A percentile compares a stretch with the other conserved stretches of the same genome.
Conservation (phyloP, 2,888 invertebrate genomes). For the Amaurobius ferox region DNA sequence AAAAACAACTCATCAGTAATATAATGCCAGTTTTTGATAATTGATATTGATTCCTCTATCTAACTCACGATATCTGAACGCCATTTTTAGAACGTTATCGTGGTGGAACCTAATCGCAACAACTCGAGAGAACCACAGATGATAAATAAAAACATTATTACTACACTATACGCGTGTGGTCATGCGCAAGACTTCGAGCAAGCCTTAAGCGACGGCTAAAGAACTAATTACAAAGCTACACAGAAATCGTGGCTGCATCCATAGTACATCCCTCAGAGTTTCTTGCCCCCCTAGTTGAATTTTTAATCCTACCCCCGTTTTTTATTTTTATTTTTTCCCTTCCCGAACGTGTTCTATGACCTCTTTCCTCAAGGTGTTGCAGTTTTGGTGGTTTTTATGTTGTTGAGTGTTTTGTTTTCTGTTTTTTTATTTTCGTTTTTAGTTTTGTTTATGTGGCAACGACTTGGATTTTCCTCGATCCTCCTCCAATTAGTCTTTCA, state of each 20-base stretch:
- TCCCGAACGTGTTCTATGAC: slow-evolving; percentile 60
- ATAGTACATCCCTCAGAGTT: slow-evolving; percentile 34
- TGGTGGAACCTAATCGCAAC: too few species aligned
- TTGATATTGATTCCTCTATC: slow-evolving; percentile 7
- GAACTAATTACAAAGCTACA: slow-evolving; percentile 65
- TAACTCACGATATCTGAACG: neutral
- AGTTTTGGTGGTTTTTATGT: neutral
- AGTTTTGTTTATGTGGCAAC: slow-evolving; percentile 22
- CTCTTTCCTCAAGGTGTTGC: slow-evolving; percentile 47
- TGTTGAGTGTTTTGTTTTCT: neutral
- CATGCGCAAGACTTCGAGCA: slow-evolving; percentile 35
- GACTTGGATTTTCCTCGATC: slow-evolving; percentile 5
- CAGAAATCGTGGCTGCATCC: slow-evolving; percentile 62
- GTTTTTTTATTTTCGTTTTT: neutral
- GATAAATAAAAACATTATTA: slow-evolving; percentile 4
- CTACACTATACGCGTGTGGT: slow-evolving; percentile 10
- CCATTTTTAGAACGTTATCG: neutral
- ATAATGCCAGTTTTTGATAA: neutral
- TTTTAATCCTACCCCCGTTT: neutral
- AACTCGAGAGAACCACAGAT: neutral
- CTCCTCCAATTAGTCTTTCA: slow-evolving; percentile 59
- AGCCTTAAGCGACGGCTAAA: slow-evolving; percentile 54
- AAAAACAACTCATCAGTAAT: too few species aligned
- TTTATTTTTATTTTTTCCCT: neutral
- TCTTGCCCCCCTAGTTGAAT: slow-evolving; percentile 23